Percentiles rank a stretch among this genome's conserved stretches.
Conservation (phyloP, 2,888 invertebrate species). For the Parascotia fuliginaria region DNA sequence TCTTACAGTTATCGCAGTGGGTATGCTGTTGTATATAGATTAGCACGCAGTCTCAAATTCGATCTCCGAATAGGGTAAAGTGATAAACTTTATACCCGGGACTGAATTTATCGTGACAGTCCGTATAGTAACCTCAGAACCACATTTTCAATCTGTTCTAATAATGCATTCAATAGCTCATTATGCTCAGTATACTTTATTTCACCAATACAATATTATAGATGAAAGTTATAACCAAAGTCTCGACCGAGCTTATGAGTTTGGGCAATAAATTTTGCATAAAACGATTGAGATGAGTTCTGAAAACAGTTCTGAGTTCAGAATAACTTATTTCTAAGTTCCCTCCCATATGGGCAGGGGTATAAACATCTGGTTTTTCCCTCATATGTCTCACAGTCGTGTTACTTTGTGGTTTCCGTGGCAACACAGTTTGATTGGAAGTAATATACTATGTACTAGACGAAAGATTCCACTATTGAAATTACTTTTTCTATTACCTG, state of each 20-base stretch:
- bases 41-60: too few species aligned
- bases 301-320: neutral
- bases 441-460: neutral
- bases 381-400: neutral
- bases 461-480: neutral
- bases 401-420: neutral
- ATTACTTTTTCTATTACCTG: too few species aligned
- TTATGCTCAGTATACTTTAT: too few species aligned
- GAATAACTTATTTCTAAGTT: neutral
- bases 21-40: too few species aligned
- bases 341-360: neutral
- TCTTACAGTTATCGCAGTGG: too few species aligned
- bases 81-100: too few species aligned
- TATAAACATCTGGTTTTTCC: neutral
- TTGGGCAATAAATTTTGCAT: neutral
- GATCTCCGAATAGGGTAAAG: too few species aligned
- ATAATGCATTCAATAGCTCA: too few species aligned
- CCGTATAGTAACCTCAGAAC: too few species aligned
- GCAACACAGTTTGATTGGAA: neutral
- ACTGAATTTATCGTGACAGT: too few species aligned
- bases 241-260: neutral
- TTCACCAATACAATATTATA: neutral
- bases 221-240: neutral
- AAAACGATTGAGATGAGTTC: neutral
- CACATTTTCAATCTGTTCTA: too few species aligned